phyloP scores from a whole-genome alignment of 2,113 vertebrate genomes.

The Tragelaphus strepsiceros region DNA sequence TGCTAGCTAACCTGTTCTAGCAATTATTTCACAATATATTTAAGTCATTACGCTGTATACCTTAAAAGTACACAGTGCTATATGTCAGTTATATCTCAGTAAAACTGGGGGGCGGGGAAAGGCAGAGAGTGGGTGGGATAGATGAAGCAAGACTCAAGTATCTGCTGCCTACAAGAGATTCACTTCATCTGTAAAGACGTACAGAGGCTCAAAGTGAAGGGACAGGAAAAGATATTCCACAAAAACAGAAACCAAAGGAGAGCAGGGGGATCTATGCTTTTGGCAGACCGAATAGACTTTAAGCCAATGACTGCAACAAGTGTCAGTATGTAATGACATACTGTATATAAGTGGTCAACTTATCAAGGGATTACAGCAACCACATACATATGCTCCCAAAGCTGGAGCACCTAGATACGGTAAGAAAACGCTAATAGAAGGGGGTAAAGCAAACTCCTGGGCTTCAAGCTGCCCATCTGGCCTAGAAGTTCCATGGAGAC shows the following conservation, averaged over 20 bases:
- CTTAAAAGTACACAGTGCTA: neutral
- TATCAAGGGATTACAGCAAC: neutral
- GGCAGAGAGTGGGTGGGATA: neutral
- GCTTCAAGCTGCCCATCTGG: neutral
- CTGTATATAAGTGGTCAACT: neutral
- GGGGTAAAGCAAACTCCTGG: neutral
- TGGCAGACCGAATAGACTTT: neutral
- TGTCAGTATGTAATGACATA: neutral
- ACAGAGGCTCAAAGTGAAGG: neutral
- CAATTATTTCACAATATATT: neutral
- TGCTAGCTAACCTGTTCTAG: neutral
- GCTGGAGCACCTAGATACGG: fast-evolving
- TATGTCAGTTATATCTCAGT: neutral
- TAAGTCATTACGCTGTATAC: neutral
- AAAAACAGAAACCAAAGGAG: neutral
- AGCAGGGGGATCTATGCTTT: no score
- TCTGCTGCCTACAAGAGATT: neutral
- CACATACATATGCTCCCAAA: fast-evolving
- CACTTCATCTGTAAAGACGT: neutral
- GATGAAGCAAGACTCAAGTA: neutral
- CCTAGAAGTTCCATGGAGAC: neutral
- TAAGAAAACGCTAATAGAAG: fast-evolving
- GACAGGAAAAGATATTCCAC: neutral
- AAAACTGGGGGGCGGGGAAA: neutral
- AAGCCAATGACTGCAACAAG: neutral